phyloP scores from a whole-genome alignment of 2,888 invertebrate genomes.

The Pachydiplax longipennis region DNA sequence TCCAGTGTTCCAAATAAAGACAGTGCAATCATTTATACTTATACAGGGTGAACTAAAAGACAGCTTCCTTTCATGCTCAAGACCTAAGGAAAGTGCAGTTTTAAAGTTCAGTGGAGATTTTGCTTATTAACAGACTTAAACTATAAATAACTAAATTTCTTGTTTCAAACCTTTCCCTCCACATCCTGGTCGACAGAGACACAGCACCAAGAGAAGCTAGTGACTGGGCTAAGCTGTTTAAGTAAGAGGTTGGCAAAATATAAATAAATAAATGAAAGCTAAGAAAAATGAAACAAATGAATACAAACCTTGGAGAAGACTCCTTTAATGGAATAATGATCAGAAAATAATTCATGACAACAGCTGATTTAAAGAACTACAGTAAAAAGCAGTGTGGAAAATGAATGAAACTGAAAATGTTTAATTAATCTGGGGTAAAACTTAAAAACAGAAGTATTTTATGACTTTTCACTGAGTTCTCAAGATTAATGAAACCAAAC shows the following conservation, averaged over 20 bases:
- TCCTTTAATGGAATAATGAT: background rate
- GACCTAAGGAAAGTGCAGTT: background rate
- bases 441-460: no score
- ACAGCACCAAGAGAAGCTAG: conserved; percentile 51
- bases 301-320: conserved; percentile 15
- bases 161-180: conserved; percentile 53
- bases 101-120: background rate
- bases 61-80: background rate
- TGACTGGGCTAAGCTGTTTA: conserved; percentile 53
- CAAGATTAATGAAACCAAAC: no score
- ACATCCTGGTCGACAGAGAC: conserved; percentile 52
- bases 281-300: background rate
- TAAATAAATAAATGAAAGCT: conserved; percentile 31
- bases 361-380: no score
- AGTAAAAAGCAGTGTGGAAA: no score
- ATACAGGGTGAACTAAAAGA: background rate
- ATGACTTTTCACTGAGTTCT: no score
- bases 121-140: background rate
- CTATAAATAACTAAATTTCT: conserved; percentile 45
- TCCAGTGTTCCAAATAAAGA: background rate
- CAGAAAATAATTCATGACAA: background rate
- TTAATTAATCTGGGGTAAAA: no score
- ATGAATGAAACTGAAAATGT: no score
- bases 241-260: conserved; percentile 49
- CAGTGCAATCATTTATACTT: background rate